phyloP scores from a whole-genome alignment of 2,888 invertebrate species.

The Synanthedon vespiformis region DNA sequence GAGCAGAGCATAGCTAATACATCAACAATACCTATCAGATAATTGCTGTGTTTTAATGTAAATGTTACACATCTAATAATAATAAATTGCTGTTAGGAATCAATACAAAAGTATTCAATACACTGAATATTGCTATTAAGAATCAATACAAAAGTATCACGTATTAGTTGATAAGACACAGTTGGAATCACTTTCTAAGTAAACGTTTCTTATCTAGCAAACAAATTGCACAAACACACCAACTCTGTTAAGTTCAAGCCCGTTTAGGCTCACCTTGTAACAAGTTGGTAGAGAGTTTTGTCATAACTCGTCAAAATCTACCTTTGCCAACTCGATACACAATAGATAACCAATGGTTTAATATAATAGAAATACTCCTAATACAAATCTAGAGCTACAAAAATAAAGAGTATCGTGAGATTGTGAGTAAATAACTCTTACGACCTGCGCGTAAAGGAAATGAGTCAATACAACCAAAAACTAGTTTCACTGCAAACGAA shows the following conservation, averaged over 20 bases:
- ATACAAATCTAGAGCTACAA: background rate
- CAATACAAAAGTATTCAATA: too few relatives aligned
- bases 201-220: background rate
- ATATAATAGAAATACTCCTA: background rate
- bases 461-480: slow-evolving; percentile 15
- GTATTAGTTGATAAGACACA: too few relatives aligned
- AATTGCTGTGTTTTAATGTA: too few relatives aligned
- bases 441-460: slow-evolving; percentile 7
- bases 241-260: background rate
- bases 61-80: too few relatives aligned
- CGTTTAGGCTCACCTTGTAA: background rate
- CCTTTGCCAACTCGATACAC: background rate
- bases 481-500: background rate
- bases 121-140: too few relatives aligned
- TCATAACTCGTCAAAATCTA: background rate
- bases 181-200: too few relatives aligned
- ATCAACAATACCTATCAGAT: too few relatives aligned
- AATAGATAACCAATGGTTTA: background rate
- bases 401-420: background rate
- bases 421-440: background rate
- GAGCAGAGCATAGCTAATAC: too few relatives aligned
- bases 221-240: background rate
- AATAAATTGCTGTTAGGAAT: too few relatives aligned
- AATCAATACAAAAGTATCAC: too few relatives aligned
- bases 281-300: background rate